Conservation (phyloP, 2,888 invertebrate genomes). For the Lapara coniferarum region DNA sequence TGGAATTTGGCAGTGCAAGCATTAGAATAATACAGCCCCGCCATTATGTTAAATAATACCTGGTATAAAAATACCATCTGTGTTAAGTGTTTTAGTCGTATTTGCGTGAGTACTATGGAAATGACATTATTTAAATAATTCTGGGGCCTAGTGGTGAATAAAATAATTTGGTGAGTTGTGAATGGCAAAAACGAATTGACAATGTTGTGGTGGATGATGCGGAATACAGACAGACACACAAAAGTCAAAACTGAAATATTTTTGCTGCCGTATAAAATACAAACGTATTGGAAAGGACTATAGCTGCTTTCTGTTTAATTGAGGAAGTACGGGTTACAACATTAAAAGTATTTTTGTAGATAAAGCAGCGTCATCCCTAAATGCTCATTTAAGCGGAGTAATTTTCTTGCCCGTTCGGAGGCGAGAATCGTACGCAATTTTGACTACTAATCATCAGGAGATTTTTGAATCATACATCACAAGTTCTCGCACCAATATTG, state of each 20-base stretch:
- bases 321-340: too few species aligned
- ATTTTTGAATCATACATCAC: too few species aligned
- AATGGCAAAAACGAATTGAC: background rate
- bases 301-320: background rate
- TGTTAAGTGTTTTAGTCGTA: background rate
- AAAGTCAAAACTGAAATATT: constrained; percentile 10
- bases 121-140: background rate
- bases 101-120: background rate
- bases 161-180: background rate
- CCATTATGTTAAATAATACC: background rate
- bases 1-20: constrained; percentile 74
- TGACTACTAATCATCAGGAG: too few species aligned
- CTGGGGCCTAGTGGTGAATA: background rate
- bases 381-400: too few species aligned
- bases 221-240: background rate
- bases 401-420: too few species aligned
- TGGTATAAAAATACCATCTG: background rate
- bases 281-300: background rate
- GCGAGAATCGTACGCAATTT: too few species aligned
- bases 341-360: too few species aligned
- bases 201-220: background rate
- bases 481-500: too few species aligned
- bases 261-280: constrained; percentile 15
- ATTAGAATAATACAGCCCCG: constrained; percentile 11
- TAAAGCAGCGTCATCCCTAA: too few species aligned